A percentile compares a stretch with the other conserved stretches of the same genome.
Conservation (phyloP, 2,888 invertebrate genomes). For the Monochamus alternatus region DNA sequence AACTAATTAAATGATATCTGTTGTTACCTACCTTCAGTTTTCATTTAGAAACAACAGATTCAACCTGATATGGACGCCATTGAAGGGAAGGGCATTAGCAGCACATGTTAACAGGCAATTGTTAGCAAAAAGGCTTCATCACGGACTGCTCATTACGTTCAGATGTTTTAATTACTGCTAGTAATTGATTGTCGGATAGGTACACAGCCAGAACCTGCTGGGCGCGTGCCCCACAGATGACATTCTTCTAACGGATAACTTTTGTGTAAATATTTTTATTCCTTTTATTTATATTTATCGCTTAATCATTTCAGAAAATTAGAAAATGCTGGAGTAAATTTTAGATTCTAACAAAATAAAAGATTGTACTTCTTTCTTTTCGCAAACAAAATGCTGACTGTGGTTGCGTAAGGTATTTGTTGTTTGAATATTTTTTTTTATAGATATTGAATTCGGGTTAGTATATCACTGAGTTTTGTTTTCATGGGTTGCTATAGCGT, state of each 20-base stretch:
- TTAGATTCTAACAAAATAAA: too few relatives aligned
- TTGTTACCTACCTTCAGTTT: neutral
- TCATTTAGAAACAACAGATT: neutral
- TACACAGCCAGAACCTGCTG: conserved; percentile 51
- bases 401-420: too few relatives aligned
- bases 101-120: conserved; percentile 53
- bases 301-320: too few relatives aligned
- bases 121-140: conserved; percentile 63
- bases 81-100: conserved; percentile 19
- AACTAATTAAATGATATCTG: neutral
- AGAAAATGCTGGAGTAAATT: too few relatives aligned
- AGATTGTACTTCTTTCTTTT: too few relatives aligned
- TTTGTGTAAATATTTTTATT: neutral
- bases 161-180: conserved; percentile 67
- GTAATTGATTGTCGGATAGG: conserved; percentile 63
- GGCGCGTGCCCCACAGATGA: conserved; percentile 58
- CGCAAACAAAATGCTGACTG: too few relatives aligned
- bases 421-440: too few relatives aligned
- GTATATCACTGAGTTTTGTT: too few relatives aligned
- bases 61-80: conserved; percentile 18
- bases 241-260: conserved; percentile 20
- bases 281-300: too few relatives aligned
- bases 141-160: conserved; percentile 66
- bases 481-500: too few relatives aligned
- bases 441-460: too few relatives aligned